Evolutionary conservation across 1,140 invertebrate species (phyloP), one percentile per base, ranked within the genome.

Genomic region (Papilio polyxenes): DNA sequence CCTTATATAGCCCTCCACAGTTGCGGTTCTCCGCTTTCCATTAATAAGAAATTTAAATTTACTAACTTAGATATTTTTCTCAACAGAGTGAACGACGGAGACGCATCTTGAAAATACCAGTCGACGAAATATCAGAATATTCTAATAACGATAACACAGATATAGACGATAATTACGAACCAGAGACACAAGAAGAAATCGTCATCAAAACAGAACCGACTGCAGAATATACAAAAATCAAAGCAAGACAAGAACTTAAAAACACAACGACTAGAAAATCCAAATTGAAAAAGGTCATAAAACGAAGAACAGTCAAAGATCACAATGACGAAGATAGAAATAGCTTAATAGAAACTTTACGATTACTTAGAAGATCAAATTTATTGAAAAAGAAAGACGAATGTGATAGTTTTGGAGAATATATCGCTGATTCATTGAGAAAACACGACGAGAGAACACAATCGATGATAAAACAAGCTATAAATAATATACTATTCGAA

Each of bases 401-500:
- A 75, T 94, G 92, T 82, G 92, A 93, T 65, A 92, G 86, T 49
- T 94, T 93, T 62, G 93, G 92, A 0, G 91, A 94, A 77, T 94
- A 94, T 80, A 93, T 94, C n/a, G 91, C 93, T 0, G 86, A 89
- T 10, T 92, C 92, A 0, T 81, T 94, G 31, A 88, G 93, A 31
- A 93, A 93, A 83, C 92, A 93, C 62, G 92, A 93, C 74, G 91
- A 93, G n/a, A 86, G 91, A 15, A 93, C 93, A 3, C 87, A 90
- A 31, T 88, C 88, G 0, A 94, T 93, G 92, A 93, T 94, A n/a
- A 93, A 94, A 62, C 93, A 93, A 72, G 93, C 93, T 0, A 94
- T 94, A n/a, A 93, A 93, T 69, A 94, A 94, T 80, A 93, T 94
- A 20, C 59, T 94, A 13, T 94, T 93, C 76, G 92, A 94, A 72